Evolutionary conservation across 1,140 invertebrate species (phyloP).

Genomic region (Cecropterus lyciades): DNA sequence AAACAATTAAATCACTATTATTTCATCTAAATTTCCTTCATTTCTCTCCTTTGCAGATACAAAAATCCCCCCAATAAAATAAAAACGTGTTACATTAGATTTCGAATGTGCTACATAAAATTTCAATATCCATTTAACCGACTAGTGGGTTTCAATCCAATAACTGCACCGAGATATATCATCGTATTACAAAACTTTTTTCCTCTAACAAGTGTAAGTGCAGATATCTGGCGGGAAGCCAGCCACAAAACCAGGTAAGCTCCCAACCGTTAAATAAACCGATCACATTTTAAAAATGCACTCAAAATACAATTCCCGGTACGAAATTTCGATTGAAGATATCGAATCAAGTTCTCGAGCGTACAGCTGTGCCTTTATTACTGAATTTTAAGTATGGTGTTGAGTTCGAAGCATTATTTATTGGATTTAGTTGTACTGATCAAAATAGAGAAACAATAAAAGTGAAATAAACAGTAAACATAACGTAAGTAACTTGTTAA

Average conservation of each 20-base stretch:
- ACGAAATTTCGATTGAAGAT: conserved; percentile 24
- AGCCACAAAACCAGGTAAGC: conserved; percentile 26
- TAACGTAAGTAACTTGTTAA: no score
- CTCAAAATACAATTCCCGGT: conserved; percentile 33
- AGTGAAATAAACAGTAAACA: no score
- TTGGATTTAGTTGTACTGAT: no score
- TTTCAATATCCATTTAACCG: conserved; percentile 5
- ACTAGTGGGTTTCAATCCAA: conserved; percentile 27
- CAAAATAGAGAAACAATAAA: no score
- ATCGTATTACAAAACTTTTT: conserved; percentile 32
- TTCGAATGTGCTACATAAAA: not conserved
- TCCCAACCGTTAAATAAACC: conserved; percentile 36
- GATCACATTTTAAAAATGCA: conserved; percentile 37
- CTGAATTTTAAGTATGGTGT: not conserved
- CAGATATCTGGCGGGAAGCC: conserved; percentile 16
- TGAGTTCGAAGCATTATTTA: not conserved
- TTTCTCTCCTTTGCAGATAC: no score
- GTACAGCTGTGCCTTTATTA: conserved; percentile 29
- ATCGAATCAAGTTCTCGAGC: conserved; percentile 30
- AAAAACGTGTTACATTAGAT: no score
- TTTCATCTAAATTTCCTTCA: no score
- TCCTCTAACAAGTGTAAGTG: conserved; percentile 33
- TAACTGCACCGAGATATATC: conserved; percentile 19
- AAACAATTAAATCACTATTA: no score
- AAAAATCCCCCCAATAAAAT: no score